Evolutionary conservation across 2,888 invertebrate species (phyloP).

Genomic region (Plutella xylostella): DNA sequence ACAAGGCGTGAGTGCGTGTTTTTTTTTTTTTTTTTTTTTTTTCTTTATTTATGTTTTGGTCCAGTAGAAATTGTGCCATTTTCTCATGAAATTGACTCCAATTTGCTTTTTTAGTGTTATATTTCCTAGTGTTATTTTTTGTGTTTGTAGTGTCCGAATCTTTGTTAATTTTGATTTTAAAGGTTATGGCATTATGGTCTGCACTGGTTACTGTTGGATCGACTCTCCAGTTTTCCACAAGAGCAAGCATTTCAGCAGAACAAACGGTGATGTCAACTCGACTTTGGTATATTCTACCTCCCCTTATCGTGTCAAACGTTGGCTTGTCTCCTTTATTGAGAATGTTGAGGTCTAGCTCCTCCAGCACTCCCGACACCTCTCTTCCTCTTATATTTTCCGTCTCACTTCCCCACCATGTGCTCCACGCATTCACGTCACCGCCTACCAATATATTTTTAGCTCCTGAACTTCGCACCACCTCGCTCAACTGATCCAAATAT

Average conservation of each 20-base stretch:
- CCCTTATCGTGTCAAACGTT: constrained; percentile 4
- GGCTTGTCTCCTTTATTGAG: constrained; percentile 4
- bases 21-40: not conserved
- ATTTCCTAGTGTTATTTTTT: not conserved
- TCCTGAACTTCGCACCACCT: not conserved
- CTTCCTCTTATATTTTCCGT: constrained; percentile 1
- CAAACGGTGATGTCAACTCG: constrained; percentile 3
- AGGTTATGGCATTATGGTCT: constrained; percentile 8
- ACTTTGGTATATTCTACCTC: not conserved
- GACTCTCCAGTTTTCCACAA: constrained; percentile 5
- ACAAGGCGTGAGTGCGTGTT: no score
- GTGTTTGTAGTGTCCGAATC: not conserved
- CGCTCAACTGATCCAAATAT: not conserved
- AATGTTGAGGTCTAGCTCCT: constrained; percentile 3
- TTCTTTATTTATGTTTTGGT: not conserved
- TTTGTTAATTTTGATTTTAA: not conserved
- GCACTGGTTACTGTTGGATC: not conserved
- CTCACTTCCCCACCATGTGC: constrained; percentile 6
- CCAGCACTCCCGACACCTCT: not conserved
- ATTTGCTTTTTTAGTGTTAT: constrained; percentile 4
- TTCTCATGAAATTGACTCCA: not conserved
- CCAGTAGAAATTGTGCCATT: no score
- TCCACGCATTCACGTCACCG: constrained; percentile 6
- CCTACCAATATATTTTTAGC: not conserved
- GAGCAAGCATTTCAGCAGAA: not conserved